phyloP scores from a whole-genome alignment of 2,113 vertebrate genomes.

The Coregonus clupeaformis region DNA sequence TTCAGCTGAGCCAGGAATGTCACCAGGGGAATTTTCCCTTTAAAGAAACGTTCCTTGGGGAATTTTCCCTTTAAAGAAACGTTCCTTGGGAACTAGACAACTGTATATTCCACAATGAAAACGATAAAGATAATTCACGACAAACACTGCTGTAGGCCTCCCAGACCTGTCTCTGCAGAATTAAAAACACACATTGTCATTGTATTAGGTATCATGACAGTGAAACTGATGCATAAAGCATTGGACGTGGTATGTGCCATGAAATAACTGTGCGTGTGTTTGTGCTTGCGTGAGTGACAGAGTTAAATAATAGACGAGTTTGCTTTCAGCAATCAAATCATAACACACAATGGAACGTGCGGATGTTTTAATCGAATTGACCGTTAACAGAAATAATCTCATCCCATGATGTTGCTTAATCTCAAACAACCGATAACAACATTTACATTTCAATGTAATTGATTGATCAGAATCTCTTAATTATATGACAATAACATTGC shows the following conservation, averaged over 20 bases:
- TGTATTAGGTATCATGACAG: neutral
- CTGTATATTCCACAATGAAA: neutral
- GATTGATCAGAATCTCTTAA: too few species aligned
- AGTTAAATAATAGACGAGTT: too few species aligned
- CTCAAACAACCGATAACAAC: too few species aligned
- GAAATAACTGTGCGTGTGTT: neutral
- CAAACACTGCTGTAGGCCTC: neutral
- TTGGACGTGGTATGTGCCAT: neutral
- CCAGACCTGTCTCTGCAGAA: neutral
- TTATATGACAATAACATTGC: too few species aligned
- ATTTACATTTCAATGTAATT: too few species aligned
- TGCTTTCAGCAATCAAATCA: too few species aligned
- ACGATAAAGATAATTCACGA: neutral
- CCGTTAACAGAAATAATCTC: too few species aligned
- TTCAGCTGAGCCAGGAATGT: too few species aligned
- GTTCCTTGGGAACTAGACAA: neutral
- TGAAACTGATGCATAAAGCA: neutral
- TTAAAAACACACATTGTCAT: neutral
- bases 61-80: neutral
- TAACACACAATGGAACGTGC: too few species aligned
- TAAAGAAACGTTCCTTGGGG: neutral
- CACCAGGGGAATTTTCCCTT: neutral
- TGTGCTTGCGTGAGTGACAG: neutral
- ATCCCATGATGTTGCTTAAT: too few species aligned
- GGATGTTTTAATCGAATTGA: too few species aligned